These are phyloP conservation scores for Crenuchus spilurus DNA, from an alignment of 2,797 vertebrate species.

Conservation along the genomic window DNA sequence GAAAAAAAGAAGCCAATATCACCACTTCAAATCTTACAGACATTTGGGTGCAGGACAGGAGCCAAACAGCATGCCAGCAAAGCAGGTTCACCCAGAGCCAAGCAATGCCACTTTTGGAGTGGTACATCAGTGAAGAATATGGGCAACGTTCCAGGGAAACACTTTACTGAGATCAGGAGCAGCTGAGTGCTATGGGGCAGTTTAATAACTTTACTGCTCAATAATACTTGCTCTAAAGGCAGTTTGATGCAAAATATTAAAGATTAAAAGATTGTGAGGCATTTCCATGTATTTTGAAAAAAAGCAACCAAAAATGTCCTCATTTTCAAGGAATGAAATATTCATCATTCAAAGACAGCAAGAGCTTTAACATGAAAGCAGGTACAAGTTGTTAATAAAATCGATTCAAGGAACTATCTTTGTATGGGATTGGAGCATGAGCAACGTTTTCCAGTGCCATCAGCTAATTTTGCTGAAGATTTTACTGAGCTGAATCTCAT, in stretches of 20 bases:
- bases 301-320: no score
- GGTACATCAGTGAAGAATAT: slow-evolving; percentile 15
- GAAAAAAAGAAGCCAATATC: neutral
- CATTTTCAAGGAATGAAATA: no score
- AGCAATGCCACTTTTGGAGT: slow-evolving; percentile 17
- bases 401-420: no score
- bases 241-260: neutral
- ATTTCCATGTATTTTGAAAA: no score
- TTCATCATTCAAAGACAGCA: no score
- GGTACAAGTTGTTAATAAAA: no score
- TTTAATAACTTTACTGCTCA: neutral
- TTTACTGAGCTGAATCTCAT: neutral
- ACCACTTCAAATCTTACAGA: slow-evolving; percentile 8
- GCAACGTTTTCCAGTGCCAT: no score
- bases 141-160: neutral
- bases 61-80: slow-evolving; percentile 2
- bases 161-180: slow-evolving; percentile 2
- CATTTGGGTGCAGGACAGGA: neutral
- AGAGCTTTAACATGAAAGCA: no score
- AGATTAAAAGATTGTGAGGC: neutral
- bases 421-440: no score
- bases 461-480: no score
- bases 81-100: neutral
- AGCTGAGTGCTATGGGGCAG: neutral
- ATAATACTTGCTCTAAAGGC: neutral